Evolutionary conservation across 2,797 vertebrate genomes (phyloP).

Genomic region (Pogonophryne albipinna): DNA sequence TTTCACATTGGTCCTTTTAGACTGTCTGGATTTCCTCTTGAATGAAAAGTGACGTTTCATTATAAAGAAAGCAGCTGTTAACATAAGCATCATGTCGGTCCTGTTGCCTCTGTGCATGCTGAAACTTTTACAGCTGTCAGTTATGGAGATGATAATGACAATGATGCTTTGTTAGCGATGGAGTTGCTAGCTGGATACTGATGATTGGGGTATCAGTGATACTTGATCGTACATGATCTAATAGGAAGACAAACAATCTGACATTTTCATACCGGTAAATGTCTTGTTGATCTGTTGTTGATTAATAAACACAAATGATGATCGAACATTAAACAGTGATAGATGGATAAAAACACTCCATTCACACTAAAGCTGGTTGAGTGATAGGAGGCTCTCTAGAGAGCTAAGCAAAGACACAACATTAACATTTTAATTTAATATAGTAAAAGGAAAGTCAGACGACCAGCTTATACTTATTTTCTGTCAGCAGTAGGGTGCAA

Average conservation of each 20-base stretch:
- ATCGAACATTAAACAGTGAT: neutral
- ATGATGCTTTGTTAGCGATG: slow-evolving; percentile 15
- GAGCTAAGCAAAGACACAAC: neutral
- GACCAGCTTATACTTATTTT: neutral
- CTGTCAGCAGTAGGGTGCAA: neutral
- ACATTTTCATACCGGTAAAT: slow-evolving; percentile 14
- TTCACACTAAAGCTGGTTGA: neutral
- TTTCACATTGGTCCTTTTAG: slow-evolving; percentile 6
- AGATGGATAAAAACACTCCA: neutral
- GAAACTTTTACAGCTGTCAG: slow-evolving; percentile 17
- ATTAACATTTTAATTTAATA: neutral
- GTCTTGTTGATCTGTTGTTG: neutral
- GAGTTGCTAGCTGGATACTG: slow-evolving; percentile 5
- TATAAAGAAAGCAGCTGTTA: slow-evolving; percentile 26
- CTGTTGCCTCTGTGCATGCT: slow-evolving; percentile 2
- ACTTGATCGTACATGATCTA: slow-evolving; percentile 20
- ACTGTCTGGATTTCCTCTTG: neutral
- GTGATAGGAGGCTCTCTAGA: neutral
- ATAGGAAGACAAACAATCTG: slow-evolving; percentile 16
- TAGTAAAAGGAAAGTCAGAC: neutral
- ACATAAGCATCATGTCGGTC: slow-evolving; percentile 1
- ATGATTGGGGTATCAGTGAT: neutral
- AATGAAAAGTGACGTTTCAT: slow-evolving; percentile 47
- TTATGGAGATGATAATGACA: slow-evolving; percentile 14
- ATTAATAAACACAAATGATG: slow-evolving; percentile 5